Evolutionary conservation across 1,140 invertebrate species (phyloP), one percentile per base, ranked within the genome.

Genomic region (Pachypeltis micranthus): DNA sequence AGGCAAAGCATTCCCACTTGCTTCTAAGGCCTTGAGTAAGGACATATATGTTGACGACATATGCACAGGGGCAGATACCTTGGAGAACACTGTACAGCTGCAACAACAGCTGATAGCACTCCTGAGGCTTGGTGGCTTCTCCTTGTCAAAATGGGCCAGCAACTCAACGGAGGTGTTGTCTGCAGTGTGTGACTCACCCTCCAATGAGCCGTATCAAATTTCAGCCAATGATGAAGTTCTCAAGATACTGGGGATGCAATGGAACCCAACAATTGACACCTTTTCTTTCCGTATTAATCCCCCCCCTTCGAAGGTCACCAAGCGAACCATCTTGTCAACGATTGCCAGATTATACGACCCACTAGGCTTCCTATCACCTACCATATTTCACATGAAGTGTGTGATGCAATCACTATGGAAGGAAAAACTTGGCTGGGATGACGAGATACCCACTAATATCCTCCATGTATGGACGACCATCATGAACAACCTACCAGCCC

Each of bases 301-400:
- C 0, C 21, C 1, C 0, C 29, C 29, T 14, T 12, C 28, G 7
- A 25, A 61, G 28, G 54, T 65, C 12, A 61, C 59, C 19, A 75
- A 76, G 68, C 56, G 74, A 25, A 23, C 28, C 2, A 24, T 74
- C 0, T 31, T 76, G 12, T 74, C 73, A 1, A 64, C 66, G 0
- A 71, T 73, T 1, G 63, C 66, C 10, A 70, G 69, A 19, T 64
- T 78, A 26, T 78, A 72, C 65, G 75, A 77, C 65, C 75, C 74
- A 0, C 29, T 77, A 3, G 73, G 75, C 0, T 73, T 72, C 67
- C 23, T 76, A 0, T 64, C 70, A 0, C 73, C 75, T 2, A 55
- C 74, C 3, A 67, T 69, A 1, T 67, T 71, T 1, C 63, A 57
- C 25, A 67, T 72, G 1, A 79, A 78, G 67, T 2, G 28, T 1